Percentiles rank a stretch among this genome's conserved stretches.
phyloP scores from a whole-genome alignment of 2,113 vertebrate species.

The Indri indri region DNA sequence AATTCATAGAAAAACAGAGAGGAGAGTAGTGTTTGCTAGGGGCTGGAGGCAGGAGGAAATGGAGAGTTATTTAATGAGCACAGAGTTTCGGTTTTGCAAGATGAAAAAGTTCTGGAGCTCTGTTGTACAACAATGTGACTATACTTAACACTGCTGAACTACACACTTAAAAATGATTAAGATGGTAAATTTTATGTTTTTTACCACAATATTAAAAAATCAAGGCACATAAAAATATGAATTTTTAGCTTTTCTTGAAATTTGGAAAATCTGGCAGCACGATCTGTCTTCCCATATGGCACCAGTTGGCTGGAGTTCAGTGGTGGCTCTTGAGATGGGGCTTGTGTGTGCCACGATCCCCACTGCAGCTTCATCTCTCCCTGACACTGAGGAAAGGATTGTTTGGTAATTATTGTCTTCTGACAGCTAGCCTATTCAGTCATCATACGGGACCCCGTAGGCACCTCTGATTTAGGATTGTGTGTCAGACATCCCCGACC shows the following conservation, averaged over 20 bases:
- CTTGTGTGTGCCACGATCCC: not conserved
- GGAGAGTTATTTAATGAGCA: not conserved
- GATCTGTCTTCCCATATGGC: not conserved
- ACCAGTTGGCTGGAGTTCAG: not conserved
- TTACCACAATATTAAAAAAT: not conserved
- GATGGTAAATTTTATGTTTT: not conserved
- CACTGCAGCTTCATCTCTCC: not conserved
- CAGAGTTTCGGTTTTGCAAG: not conserved
- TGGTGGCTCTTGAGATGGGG: not conserved
- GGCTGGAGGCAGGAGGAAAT: not conserved
- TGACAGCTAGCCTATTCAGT: not conserved
- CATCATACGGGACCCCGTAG: not conserved
- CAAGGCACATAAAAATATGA: not conserved
- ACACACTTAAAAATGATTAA: not conserved
- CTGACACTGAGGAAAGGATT: not conserved
- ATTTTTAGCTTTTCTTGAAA: slow-evolving; percentile 39
- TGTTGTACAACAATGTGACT: not conserved
- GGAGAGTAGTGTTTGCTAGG: not conserved
- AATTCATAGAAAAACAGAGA: not conserved
- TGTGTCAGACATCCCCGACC: not conserved
- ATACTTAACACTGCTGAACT: not conserved
- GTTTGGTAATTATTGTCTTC: not conserved
- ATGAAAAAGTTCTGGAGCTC: not conserved
- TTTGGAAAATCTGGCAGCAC: not conserved
- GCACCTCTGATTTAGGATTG: not conserved